phyloP scores from a whole-genome alignment of 2,113 vertebrate species.

The Xiphophorus maculatus region DNA sequence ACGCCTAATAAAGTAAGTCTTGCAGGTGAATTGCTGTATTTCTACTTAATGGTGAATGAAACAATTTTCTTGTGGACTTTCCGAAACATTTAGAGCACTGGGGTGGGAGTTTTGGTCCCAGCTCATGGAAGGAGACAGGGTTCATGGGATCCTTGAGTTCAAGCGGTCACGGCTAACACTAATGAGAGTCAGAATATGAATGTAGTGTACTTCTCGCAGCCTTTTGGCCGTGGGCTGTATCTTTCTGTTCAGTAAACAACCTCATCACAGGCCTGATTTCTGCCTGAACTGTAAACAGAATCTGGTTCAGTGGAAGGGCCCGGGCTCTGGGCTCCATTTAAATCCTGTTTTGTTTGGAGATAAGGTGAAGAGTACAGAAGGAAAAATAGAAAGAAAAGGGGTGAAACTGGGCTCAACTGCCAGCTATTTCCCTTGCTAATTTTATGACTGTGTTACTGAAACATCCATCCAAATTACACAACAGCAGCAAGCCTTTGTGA shows the following conservation, averaged over 20 bases:
- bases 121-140: constrained; percentile 36
- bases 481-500: constrained; percentile 72
- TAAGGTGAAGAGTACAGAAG: constrained; percentile 75
- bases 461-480: constrained; percentile 81
- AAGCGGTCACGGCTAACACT: constrained; percentile 57
- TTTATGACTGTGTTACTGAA: constrained; percentile 76
- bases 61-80: constrained; percentile 9
- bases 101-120: constrained; percentile 16
- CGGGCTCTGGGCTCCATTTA: constrained; percentile 65
- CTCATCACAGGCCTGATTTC: constrained; percentile 74
- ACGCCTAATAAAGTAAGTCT: constrained; percentile 87
- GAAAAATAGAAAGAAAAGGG: constrained; percentile 60
- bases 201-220: constrained; percentile 47
- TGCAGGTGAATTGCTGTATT: background rate
- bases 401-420: constrained; percentile 70
- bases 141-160: constrained; percentile 49
- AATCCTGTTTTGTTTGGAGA: constrained; percentile 81
- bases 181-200: constrained; percentile 63
- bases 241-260: constrained; percentile 72
- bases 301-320: constrained; percentile 72
- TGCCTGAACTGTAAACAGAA: constrained; percentile 76
- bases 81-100: constrained; percentile 14
- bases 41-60: background rate
- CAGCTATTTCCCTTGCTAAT: constrained; percentile 77
- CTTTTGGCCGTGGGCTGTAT: constrained; percentile 67